These are phyloP conservation scores for Frankliniella intonsa DNA, from an alignment of 2,888 invertebrate genomes.

Conservation along the genomic window DNA sequence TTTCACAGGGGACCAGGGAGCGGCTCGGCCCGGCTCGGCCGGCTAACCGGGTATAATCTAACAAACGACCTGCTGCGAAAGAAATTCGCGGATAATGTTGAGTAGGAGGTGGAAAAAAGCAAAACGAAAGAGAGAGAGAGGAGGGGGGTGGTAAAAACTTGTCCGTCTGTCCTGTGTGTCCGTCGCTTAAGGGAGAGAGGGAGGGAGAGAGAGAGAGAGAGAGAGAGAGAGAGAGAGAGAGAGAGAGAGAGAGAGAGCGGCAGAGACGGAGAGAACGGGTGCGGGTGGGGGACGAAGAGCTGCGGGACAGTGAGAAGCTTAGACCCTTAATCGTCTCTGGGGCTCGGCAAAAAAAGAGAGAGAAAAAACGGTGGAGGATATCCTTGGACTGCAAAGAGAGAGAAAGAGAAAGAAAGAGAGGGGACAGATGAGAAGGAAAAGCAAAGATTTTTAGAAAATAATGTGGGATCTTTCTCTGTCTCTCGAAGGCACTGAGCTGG, in stretches of 20 bases:
- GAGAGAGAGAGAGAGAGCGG: background rate
- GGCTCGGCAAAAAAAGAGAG: too few species aligned
- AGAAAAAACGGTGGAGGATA: too few species aligned
- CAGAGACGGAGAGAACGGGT: background rate
- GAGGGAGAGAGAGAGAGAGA: background rate
- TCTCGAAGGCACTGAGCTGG: too few species aligned
- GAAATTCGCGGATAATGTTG: constrained; percentile 1
- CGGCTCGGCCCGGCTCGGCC: background rate
- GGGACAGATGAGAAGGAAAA: background rate
- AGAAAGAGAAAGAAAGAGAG: background rate
- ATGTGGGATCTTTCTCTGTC: too few species aligned
- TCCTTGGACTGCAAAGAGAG: background rate
- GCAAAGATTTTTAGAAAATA: background rate
- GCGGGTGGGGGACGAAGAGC: background rate
- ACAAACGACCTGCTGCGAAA: constrained; percentile 1
- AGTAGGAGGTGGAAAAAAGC: too few species aligned
- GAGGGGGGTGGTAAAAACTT: background rate
- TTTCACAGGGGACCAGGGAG: too few species aligned
- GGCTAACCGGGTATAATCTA: background rate
- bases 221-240: background rate
- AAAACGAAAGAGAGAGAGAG: too few species aligned
- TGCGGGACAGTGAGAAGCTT: too few species aligned
- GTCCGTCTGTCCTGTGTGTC: background rate
- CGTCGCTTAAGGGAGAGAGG: background rate
- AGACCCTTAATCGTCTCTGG: too few species aligned